phyloP scores from a whole-genome alignment of 1,140 invertebrate genomes.

The Dufourea novaeangliae region DNA sequence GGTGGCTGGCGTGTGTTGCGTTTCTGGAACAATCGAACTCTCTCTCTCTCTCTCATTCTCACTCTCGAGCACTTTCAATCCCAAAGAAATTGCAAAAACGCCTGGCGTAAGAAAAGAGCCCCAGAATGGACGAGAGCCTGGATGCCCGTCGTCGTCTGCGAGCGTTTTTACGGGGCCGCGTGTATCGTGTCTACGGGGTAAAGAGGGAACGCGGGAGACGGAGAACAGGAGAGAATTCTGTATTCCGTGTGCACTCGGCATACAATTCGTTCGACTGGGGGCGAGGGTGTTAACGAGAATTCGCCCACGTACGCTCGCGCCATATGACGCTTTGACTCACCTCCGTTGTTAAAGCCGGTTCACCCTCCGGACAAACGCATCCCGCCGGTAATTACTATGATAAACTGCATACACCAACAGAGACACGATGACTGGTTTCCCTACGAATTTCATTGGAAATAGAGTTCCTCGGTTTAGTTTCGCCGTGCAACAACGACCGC shows the following conservation, averaged over 20 bases:
- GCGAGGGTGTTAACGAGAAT: constrained; percentile 75
- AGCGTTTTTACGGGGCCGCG: neutral
- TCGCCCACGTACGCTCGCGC: constrained; percentile 64
- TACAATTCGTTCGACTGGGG: constrained; percentile 67
- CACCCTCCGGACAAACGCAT: constrained; percentile 65
- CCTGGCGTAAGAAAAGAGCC: constrained; percentile 21
- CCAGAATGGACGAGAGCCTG: neutral
- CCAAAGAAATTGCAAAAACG: constrained; percentile 65
- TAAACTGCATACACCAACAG: constrained; percentile 65
- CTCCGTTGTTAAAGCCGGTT: constrained; percentile 59
- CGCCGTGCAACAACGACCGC: neutral
- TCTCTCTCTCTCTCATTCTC: too few species aligned
- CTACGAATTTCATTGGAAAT: constrained; percentile 49
- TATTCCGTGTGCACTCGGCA: constrained; percentile 59
- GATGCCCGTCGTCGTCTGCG: neutral
- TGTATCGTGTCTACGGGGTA: constrained; percentile 1
- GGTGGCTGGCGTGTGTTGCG: constrained; percentile 11
- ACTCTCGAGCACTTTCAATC: constrained; percentile 67
- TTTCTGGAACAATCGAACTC: constrained; percentile 65
- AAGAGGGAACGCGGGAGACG: constrained; percentile 6
- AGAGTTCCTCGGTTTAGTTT: constrained; percentile 25
- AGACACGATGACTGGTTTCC: constrained; percentile 47
- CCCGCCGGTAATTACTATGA: constrained; percentile 74
- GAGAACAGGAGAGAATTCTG: constrained; percentile 55
- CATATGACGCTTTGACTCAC: constrained; percentile 74